Percentiles rank a stretch among this genome's conserved stretches.
These are phyloP conservation scores for Caenorhabditis tropicalis DNA, from an alignment of 1,140 invertebrate species.

Conservation along the genomic window DNA sequence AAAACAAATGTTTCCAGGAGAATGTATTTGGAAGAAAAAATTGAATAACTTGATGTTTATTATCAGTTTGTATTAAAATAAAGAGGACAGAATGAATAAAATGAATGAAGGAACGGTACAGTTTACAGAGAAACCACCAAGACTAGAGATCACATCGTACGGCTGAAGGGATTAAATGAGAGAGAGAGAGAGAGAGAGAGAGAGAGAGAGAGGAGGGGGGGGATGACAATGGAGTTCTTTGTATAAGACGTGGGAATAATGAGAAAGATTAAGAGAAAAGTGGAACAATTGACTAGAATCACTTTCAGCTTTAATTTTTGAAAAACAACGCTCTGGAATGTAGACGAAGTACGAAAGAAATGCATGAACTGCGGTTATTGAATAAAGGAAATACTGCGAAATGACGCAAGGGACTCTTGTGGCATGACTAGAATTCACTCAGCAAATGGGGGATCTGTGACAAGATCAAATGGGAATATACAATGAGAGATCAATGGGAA, in stretches of 20 bases:
- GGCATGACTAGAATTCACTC: conserved; percentile 44
- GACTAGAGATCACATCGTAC: conserved; percentile 44
- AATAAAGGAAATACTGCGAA: conserved; percentile 36
- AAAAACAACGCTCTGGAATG: conserved; percentile 4
- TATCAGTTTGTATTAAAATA: not conserved
- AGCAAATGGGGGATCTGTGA: conserved; percentile 22
- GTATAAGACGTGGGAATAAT: not conserved
- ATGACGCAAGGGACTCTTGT: conserved; percentile 5
- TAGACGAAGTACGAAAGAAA: conserved; percentile 1
- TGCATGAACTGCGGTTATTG: conserved; percentile 3
- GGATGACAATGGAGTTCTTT: not conserved
- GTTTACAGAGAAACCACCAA: not conserved
- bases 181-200: not conserved
- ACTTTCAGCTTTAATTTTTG: not conserved
- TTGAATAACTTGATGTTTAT: not conserved
- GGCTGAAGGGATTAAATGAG: not conserved
- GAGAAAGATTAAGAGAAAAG: not conserved
- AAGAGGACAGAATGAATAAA: not conserved
- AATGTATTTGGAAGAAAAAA: not conserved
- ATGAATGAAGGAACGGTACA: not conserved
- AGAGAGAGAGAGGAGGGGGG: not conserved
- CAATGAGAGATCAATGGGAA: conserved; percentile 28
- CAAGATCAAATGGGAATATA: not conserved
- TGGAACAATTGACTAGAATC: conserved; percentile 25
- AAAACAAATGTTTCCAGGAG: conserved; percentile 4